Conservation (phyloP, 2,888 invertebrate species). For the Anorthoa munda region DNA sequence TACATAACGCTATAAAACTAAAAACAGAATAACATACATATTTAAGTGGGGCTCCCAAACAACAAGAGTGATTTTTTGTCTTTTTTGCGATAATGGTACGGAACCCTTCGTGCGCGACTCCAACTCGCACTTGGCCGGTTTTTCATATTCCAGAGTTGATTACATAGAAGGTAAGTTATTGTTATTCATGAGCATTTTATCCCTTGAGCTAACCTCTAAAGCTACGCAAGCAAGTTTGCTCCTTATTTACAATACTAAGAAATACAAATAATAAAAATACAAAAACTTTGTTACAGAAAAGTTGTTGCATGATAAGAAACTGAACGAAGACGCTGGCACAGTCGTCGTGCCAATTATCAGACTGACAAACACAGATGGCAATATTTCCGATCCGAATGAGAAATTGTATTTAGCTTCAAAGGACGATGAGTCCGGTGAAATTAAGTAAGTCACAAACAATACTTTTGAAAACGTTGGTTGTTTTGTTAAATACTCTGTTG, state of each 20-base stretch:
- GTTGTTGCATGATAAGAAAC: slow-evolving; percentile 59
- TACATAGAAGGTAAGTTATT: too few species aligned
- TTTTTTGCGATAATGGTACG: too few species aligned
- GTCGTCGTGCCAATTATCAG: slow-evolving; percentile 62
- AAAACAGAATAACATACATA: too few species aligned
- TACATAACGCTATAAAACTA: too few species aligned
- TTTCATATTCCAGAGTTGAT: too few species aligned
- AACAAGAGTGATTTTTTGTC: too few species aligned
- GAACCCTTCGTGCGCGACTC: too few species aligned
- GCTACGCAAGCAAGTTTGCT: neutral
- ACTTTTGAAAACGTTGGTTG: neutral
- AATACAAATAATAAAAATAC: slow-evolving; percentile 4
- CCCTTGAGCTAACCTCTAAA: too few species aligned
- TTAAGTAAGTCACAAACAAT: slow-evolving; percentile 59
- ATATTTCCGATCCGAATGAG: slow-evolving; percentile 44
- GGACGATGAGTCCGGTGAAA: slow-evolving; percentile 31
- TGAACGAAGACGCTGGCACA: slow-evolving; percentile 24
- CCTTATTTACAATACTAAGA: neutral
- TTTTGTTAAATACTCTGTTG: neutral
- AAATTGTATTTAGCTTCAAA: slow-evolving; percentile 42
- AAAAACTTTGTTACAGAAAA: slow-evolving; percentile 49
- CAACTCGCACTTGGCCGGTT: too few species aligned
- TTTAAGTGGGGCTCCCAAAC: too few species aligned
- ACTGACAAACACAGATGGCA: slow-evolving; percentile 66
- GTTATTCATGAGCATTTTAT: too few species aligned